phyloP scores from a whole-genome alignment of 2,797 vertebrate species.

The Gymnocypris eckloni region DNA sequence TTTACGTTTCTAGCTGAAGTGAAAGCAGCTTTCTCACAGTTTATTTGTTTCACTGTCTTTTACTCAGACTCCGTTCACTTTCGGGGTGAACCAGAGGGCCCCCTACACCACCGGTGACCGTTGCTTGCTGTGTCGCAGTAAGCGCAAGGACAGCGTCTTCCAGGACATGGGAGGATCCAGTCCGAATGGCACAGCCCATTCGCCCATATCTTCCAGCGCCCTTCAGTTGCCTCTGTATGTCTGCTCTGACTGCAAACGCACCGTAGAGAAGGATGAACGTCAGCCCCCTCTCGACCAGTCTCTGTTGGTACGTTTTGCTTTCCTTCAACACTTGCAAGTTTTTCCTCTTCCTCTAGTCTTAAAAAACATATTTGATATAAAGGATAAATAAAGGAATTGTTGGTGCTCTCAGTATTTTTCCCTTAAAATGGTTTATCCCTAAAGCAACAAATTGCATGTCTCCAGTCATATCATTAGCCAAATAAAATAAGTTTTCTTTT shows the following conservation, averaged over 20 bases:
- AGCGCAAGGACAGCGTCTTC: slow-evolving; percentile 87
- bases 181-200: slow-evolving; percentile 84
- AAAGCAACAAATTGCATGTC: not conserved
- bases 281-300: slow-evolving; percentile 87
- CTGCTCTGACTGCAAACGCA: slow-evolving; percentile 93
- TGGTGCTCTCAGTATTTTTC: not conserved
- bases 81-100: slow-evolving; percentile 93
- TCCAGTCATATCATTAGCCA: not conserved
- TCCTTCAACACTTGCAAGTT: not conserved
- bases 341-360: not conserved
- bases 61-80: slow-evolving; percentile 92
- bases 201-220: slow-evolving; percentile 84
- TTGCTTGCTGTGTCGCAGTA: slow-evolving; percentile 94
- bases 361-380: slow-evolving; percentile 7
- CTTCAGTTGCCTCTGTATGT: slow-evolving; percentile 97
- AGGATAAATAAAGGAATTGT: not conserved
- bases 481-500: not conserved
- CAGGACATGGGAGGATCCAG: slow-evolving; percentile 84
- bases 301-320: slow-evolving; percentile 81
- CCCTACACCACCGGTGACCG: slow-evolving; percentile 93
- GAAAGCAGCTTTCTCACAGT: not conserved
- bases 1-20: not conserved
- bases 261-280: slow-evolving; percentile 93
- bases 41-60: not conserved
- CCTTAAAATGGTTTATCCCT: not conserved